Evolutionary conservation across 2,888 invertebrate genomes (phyloP), one percentile per base, ranked within the genome.

Genomic region (Tryphoninae sp.): DNA sequence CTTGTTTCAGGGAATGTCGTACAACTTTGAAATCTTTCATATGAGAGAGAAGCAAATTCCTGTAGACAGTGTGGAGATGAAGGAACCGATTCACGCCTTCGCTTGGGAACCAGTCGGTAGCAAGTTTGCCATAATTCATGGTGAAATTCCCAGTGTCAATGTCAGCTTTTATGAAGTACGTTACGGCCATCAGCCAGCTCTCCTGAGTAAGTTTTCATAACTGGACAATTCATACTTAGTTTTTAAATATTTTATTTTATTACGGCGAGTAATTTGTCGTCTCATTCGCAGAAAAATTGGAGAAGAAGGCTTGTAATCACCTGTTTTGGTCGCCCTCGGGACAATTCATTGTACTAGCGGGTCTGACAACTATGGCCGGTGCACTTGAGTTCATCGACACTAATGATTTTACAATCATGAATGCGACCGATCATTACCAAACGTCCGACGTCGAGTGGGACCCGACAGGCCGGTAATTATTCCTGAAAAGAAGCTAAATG

Each of bases 391-490:
- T 99, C 91, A 95, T 99, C 64, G 99, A 99, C 90, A 97, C 98
- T 0, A 96, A 97, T 88, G 99, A 99, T 90, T 98, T 98, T 92
- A 96, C 98, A 6, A 95, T 98, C n/a, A 98, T 98, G 96, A 96
- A 97, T 89, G 95, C 96, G 11, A 96, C 96, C 0, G 98, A 98
- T 92, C 99, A 99, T 92, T 98, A 97, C 92, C 96, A 97, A 89
- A 95, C 96, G 91, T 98, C 98, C 0, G 98, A 99, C 91, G 97
- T 99, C 1, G 99, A 99, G 92, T 99, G 99, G 99, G 99, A 99
- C 93, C 99, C 99, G 1, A 99, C 99, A 2, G 99, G 99, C 1
- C 95, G 99, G 91, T 91, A 84, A 82, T 83, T 73, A 68, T 51
- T 61, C 40, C 22, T 7, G 2, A 33, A 33, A 6, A 33, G 33